Evolutionary conservation across 2,113 vertebrate species (phyloP).

Genomic region (Malaclemys terrapin): DNA sequence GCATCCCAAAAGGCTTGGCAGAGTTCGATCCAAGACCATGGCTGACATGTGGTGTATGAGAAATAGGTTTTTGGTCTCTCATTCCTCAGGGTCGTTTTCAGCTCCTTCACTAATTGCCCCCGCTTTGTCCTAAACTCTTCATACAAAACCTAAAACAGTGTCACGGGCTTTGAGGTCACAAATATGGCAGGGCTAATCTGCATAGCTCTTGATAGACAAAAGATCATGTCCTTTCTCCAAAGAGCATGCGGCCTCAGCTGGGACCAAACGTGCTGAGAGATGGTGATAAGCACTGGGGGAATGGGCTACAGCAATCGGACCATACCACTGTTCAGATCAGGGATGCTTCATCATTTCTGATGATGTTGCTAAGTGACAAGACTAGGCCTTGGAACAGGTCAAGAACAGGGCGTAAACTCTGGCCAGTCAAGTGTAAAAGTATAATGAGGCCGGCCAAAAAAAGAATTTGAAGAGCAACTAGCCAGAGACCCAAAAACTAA

Average conservation of each 20-base stretch:
- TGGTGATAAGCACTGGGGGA: neutral
- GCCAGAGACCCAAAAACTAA: too few species aligned
- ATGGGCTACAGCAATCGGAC: neutral
- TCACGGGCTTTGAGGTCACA: neutral
- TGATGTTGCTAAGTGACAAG: slow-evolving; percentile 55
- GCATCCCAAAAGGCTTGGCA: neutral
- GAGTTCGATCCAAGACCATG: slow-evolving; percentile 12
- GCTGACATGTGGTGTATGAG: neutral
- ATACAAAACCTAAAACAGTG: neutral
- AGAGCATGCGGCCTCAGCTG: neutral
- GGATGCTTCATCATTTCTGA: neutral
- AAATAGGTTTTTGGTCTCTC: neutral
- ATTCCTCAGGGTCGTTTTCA: neutral
- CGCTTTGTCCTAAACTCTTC: neutral
- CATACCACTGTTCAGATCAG: neutral
- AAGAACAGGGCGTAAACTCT: too few species aligned
- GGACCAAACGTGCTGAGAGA: neutral
- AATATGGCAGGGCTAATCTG: neutral
- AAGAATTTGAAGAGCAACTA: too few species aligned
- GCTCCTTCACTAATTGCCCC: neutral
- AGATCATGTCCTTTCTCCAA: neutral
- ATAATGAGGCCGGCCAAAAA: too few species aligned
- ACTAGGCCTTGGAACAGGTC: fast-evolving
- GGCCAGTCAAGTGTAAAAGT: too few species aligned
- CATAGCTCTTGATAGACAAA: neutral